Conservation (phyloP, 2,113 vertebrate genomes). For the Neopipo cinnamomea region DNA sequence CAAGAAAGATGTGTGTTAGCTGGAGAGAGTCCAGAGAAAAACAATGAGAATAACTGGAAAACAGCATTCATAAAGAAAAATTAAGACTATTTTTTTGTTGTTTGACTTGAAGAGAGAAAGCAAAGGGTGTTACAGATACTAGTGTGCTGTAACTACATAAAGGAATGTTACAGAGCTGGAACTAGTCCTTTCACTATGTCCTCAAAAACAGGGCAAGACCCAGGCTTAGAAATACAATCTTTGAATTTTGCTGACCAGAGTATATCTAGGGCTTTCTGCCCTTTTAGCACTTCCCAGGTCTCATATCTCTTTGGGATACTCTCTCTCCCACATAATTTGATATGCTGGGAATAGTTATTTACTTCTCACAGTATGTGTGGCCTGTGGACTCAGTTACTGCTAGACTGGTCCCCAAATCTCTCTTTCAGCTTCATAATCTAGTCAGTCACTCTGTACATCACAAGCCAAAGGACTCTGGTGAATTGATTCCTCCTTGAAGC, state of each 20-base stretch:
- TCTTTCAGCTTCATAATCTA: background rate
- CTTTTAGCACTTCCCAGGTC: background rate
- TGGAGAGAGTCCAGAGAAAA: background rate
- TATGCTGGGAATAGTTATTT: background rate
- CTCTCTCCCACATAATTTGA: background rate
- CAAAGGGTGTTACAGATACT: background rate
- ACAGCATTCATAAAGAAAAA: background rate
- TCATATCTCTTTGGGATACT: background rate
- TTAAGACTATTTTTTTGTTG: background rate
- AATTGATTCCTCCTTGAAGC: background rate
- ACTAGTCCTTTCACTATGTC: background rate
- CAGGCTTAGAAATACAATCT: background rate
- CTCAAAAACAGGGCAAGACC: background rate
- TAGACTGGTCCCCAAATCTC: background rate
- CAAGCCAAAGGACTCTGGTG: background rate
- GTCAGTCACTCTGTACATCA: background rate
- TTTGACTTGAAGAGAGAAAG: background rate
- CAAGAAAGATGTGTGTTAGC: background rate
- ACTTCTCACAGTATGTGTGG: background rate
- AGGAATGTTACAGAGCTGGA: background rate
- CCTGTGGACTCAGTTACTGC: background rate
- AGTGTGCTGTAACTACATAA: background rate
- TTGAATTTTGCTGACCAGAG: background rate
- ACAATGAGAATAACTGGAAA: background rate
- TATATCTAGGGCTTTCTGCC: background rate